Base-by-base conservation (phyloP, 2,888 invertebrate species). In the Drosophila neotestacea region DNA sequence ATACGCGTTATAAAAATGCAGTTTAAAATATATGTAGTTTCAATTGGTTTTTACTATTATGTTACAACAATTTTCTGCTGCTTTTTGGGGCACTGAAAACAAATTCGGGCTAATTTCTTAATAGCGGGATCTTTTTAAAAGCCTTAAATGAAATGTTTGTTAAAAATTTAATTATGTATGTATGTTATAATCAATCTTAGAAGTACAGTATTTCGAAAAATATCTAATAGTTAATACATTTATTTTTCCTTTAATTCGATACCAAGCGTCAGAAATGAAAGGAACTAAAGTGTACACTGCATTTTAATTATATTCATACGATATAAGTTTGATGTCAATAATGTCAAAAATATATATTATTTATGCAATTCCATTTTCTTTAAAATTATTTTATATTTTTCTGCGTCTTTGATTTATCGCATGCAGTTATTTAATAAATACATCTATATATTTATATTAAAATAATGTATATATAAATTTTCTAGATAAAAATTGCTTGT, bases 1-100 rank as follows among this genome's bases (percentile, higher is more conserved):
- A 83, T 67, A 82, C 64, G 74, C 70, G 42, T 58, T 77, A 78
- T 71, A 88, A 86, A 84, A 88, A 81, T 84, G 60, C 71, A 78
- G 59, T 81, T 78, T 81, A 79, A 87, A 87, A 81, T 81, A 61
- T 56, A 56, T 44, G 32, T 44, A 64, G 61, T 48, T 52, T 59
- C 13, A 55, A 62, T 61, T 69, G 61, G 38, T 55, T 71, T 76
- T 65, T 50, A 75, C 58, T 55, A 66, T 68, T 60, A 61, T 39
- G n/a, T 54, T 47, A 44, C 59, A 77, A 44, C 61, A 78, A 7
- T 61, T 58, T 55, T 78, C 16, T 58, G 71, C 42, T 61, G 46
- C 41, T 62, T 46, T 58, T 51, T 36, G 52, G 70, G 76, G 70
- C 76, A 75, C 78, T 82, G 65, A 74, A 86, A 85, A 81, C 71